Conservation (phyloP, 2,888 invertebrate species). For the Lasioglossum figueresi region DNA sequence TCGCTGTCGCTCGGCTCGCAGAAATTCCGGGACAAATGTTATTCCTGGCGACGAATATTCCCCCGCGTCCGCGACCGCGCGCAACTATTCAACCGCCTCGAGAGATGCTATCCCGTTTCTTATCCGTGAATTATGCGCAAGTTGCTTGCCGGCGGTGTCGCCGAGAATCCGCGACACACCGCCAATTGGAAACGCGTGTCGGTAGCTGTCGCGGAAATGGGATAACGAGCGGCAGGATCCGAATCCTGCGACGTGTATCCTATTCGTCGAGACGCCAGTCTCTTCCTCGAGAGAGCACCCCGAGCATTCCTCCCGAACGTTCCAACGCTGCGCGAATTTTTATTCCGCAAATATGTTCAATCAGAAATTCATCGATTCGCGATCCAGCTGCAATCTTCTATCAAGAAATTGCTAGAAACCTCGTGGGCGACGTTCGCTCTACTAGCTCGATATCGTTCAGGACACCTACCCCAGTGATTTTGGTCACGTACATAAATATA, state of each 20-base stretch:
- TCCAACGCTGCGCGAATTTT: slow-evolving; percentile 21
- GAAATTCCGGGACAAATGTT: slow-evolving; percentile 7
- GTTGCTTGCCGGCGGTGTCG: slow-evolving; percentile 1
- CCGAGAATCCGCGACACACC: neutral
- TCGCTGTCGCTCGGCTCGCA: neutral
- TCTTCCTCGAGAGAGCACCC: too few species aligned
- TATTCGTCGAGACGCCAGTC: neutral
- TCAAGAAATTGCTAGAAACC: neutral
- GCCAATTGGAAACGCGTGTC: slow-evolving; percentile 10
- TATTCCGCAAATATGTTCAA: neutral
- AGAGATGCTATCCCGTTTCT: neutral
- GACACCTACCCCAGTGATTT: too few species aligned
- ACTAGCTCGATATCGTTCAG: neutral
- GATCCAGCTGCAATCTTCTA: neutral
- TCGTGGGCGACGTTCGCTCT: too few species aligned
- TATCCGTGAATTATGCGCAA: slow-evolving; percentile 44
- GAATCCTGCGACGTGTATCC: neutral
- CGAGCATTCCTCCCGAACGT: neutral
- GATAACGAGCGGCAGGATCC: slow-evolving; percentile 40
- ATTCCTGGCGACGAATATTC: slow-evolving; percentile 3
- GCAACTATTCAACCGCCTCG: neutral
- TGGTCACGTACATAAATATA: too few species aligned
- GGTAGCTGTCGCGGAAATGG: slow-evolving; percentile 39
- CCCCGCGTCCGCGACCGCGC: neutral
- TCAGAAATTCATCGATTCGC: neutral